Percentiles rank a stretch among this genome's conserved stretches.
Evolutionary conservation across 2,797 vertebrate species (phyloP).

Genomic region (Gastrophryne carolinensis): DNA sequence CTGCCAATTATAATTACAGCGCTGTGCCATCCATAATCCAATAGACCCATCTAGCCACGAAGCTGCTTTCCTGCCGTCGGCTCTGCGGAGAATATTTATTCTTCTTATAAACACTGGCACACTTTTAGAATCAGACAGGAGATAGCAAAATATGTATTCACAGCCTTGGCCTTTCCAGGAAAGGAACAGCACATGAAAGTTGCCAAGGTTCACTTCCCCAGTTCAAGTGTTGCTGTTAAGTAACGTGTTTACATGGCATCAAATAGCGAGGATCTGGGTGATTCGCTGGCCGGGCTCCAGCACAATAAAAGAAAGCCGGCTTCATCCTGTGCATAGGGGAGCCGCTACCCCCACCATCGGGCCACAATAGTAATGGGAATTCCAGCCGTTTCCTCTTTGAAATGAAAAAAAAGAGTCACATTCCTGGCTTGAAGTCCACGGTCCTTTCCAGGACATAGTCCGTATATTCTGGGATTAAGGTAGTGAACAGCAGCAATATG

Average conservation of each 20-base stretch:
- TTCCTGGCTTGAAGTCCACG: slow-evolving; percentile 28
- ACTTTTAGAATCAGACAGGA: background rate
- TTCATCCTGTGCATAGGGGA: background rate
- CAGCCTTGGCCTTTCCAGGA: slow-evolving; percentile 10
- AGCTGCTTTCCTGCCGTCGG: background rate
- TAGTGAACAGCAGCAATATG: too few species aligned
- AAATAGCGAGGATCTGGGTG: slow-evolving; percentile 12
- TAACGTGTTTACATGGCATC: slow-evolving; percentile 22
- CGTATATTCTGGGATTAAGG: slow-evolving; percentile 3
- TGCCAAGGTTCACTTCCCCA: background rate
- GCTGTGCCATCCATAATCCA: too few species aligned
- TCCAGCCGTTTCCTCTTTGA: slow-evolving; percentile 50
- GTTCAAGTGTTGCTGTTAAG: background rate
- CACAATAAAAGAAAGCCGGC: slow-evolving; percentile 6
- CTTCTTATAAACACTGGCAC: background rate
- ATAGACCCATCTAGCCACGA: too few species aligned
- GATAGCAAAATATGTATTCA: background rate
- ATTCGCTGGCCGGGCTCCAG: background rate
- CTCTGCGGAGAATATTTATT: background rate
- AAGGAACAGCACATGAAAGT: background rate
- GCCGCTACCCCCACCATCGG: background rate
- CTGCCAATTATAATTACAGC: background rate
- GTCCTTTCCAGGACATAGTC: background rate
- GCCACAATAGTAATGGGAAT: slow-evolving; percentile 49
- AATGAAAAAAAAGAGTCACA: slow-evolving; percentile 21